Percentiles rank a stretch among this genome's conserved stretches.
These are phyloP conservation scores for Eumaeus atala DNA, from an alignment of 1,140 invertebrate genomes.

Conservation along the genomic window DNA sequence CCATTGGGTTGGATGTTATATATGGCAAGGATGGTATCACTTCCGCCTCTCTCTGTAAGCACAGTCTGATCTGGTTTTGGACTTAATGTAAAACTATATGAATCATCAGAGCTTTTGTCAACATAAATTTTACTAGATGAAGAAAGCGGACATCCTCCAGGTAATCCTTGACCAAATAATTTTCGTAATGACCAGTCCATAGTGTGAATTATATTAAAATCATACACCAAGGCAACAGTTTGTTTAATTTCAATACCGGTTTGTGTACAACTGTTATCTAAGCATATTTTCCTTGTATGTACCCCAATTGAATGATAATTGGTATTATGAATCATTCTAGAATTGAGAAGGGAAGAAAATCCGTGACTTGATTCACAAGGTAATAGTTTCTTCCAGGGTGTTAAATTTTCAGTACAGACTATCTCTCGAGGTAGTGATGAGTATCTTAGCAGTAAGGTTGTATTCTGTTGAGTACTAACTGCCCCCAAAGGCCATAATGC, in stretches of 20 bases:
- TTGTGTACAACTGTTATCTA: constrained; percentile 76
- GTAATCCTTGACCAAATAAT: constrained; percentile 89
- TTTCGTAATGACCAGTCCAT: constrained; percentile 90
- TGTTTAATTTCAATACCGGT: constrained; percentile 86
- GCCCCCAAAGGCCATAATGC: constrained; percentile 86
- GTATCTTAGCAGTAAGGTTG: constrained; percentile 83
- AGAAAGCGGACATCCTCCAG: constrained; percentile 86
- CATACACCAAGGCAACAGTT: constrained; percentile 90
- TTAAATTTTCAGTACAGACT: constrained; percentile 98
- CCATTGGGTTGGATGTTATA: constrained; percentile 78
- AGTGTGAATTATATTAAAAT: constrained; percentile 79
- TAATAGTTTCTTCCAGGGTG: constrained; percentile 97
- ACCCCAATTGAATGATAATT: constrained; percentile 94
- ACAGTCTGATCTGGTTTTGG: constrained; percentile 75
- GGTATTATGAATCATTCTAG: constrained; percentile 92
- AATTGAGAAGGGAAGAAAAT: constrained; percentile 90
- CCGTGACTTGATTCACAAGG: constrained; percentile 93
- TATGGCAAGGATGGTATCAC: constrained; percentile 78
- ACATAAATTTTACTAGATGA: constrained; percentile 86
- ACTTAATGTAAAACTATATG: constrained; percentile 75
- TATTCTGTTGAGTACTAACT: constrained; percentile 71
- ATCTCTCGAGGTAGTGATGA: constrained; percentile 94
- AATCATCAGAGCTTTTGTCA: constrained; percentile 82
- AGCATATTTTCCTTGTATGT: constrained; percentile 88
- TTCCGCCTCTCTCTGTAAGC: constrained; percentile 79